A percentile compares a stretch with the other conserved stretches of the same genome.
Evolutionary conservation across 2,888 invertebrate species (phyloP).

Genomic region (Dolichopus griseipennis): DNA sequence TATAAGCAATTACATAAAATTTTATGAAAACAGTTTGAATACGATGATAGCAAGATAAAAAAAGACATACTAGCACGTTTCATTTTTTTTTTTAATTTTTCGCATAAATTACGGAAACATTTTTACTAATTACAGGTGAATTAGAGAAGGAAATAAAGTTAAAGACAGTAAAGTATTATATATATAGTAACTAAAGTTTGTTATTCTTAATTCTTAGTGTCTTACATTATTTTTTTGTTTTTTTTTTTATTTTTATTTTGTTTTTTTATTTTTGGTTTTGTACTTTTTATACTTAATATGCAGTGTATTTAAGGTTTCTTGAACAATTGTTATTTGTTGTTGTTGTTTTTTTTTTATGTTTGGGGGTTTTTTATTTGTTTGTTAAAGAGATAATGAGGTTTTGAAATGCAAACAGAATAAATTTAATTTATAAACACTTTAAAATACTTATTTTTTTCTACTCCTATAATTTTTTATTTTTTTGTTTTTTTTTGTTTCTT

Average conservation of each 20-base stretch:
- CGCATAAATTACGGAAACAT: neutral
- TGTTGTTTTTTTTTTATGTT: no score
- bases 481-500: no score
- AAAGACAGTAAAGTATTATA: neutral
- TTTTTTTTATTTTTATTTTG: no score
- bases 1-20: no score
- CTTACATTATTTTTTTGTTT: no score
- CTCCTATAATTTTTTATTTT: no score
- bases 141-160: neutral
- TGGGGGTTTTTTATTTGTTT: neutral
- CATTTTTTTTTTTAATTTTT: neutral
- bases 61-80: neutral
- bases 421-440: slow-evolving; percentile 1
- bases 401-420: slow-evolving; percentile 1
- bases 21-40: neutral
- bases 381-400: neutral
- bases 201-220: no score
- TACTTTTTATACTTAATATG: no score
- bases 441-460: neutral
- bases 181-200: no score
- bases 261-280: no score
- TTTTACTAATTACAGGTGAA: neutral
- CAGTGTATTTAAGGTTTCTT: no score
- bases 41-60: neutral
- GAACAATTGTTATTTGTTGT: no score